Evolutionary conservation across 2,113 vertebrate species (phyloP).

Genomic region (Syrmaticus mikado): DNA sequence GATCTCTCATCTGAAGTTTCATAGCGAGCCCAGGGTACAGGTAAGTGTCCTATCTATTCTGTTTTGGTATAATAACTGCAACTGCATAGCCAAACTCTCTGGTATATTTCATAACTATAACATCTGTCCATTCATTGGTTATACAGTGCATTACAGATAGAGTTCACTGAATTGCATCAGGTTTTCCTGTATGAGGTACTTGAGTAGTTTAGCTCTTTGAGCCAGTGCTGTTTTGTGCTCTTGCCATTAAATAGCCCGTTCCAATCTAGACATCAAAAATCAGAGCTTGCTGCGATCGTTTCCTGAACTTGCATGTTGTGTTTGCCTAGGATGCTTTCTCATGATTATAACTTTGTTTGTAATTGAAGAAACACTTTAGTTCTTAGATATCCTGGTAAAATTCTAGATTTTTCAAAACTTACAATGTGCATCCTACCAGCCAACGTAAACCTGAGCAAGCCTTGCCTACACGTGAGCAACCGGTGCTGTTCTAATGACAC

Average conservation of each 20-base stretch:
- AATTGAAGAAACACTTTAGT: neutral
- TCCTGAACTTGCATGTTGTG: neutral
- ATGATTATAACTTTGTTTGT: neutral
- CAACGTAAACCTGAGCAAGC: neutral
- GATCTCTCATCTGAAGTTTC: no score
- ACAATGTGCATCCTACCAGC: neutral
- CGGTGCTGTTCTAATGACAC: neutral
- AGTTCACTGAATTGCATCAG: neutral
- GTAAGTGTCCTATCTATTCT: no score
- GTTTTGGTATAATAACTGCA: no score
- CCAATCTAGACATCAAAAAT: neutral
- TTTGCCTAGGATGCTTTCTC: neutral
- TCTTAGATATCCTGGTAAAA: neutral
- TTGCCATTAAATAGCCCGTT: neutral
- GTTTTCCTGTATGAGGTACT: neutral
- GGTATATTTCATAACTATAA: no score
- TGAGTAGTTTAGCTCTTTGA: neutral
- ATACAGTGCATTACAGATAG: rapidly evolving
- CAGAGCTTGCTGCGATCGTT: neutral
- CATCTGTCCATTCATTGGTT: no score
- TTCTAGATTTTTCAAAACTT: neutral
- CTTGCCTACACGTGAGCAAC: neutral
- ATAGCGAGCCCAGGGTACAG: no score
- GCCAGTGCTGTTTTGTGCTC: neutral
- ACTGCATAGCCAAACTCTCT: no score